Base-by-base conservation (phyloP, 1,140 invertebrate species). In the Calliopsis andreniformis region DNA sequence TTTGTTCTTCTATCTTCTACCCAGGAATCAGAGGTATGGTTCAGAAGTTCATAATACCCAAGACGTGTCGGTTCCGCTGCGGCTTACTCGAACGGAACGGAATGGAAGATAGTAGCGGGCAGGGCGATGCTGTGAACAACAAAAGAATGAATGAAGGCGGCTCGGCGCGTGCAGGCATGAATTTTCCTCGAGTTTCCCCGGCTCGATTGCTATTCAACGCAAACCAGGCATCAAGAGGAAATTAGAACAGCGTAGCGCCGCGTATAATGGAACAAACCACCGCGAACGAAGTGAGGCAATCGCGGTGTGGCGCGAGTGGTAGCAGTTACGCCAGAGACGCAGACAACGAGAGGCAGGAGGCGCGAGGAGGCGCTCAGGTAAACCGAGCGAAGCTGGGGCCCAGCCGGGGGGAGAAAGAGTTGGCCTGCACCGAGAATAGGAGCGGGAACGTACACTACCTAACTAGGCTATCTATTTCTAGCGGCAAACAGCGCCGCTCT, bases 401-500 rank as follows among this genome's bases (percentile, higher is more conserved):
- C 7, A n/a, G 30, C 0, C 7, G 12, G 30, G 35, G 39, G 43
- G 42, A 51, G 76, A 76, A 71, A 76, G 71, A 79, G 80, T 66
- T 75, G 61, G 66, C 70, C 80, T 83, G 79, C 64, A 68, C 68
- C 79, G 76, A 79, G 82, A 84, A 84, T 84, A 84, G 82, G n/a
- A 84, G 82, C 71, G 77, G 30, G 81, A 79, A 76, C 70, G 77
- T 83, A 79, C n/a, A 84, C 80, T 84, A 63, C 80, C 80, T 72
- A 84, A 84, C 82, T 83, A 83, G 82, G 81, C 80, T 84, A 84
- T 84, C 82, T 84, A 84, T 84, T 84, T 84, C 80, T 84, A 83
- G 82, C 71, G 51, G 64, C 72, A 78, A 79, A 83, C 76, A 62
- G 63, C 64, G 39, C 32, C 43, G 78, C 67, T 82, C 64, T 69